Evolutionary conservation across 1,140 invertebrate genomes (phyloP).

Genomic region (Centruroides vittatus): DNA sequence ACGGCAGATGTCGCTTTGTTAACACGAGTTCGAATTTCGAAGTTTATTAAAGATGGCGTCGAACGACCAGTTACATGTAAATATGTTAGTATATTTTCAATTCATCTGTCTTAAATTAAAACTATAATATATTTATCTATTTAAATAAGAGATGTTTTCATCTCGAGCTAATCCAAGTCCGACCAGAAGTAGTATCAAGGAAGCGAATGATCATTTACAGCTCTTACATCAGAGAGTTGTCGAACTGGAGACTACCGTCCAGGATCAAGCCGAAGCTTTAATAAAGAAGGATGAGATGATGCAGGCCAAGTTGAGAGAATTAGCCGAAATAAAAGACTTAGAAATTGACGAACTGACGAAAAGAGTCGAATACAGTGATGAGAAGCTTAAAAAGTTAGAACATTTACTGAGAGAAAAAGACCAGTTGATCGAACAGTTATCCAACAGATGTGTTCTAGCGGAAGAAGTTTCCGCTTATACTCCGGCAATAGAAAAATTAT

Average conservation of each 20-base stretch:
- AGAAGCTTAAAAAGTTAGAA: slow-evolving; percentile 17
- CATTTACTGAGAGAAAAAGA: slow-evolving; percentile 17
- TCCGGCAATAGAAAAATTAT: slow-evolving; percentile 15
- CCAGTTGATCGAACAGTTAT: slow-evolving; percentile 12
- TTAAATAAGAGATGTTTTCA: slow-evolving; percentile 10
- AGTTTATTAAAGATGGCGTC: too few species aligned
- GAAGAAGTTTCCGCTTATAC: slow-evolving; percentile 17
- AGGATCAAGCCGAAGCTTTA: slow-evolving; percentile 15
- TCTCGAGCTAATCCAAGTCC: slow-evolving; percentile 17
- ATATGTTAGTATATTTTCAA: too few species aligned
- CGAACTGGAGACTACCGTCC: slow-evolving; percentile 17
- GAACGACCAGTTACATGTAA: too few species aligned
- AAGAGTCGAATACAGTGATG: slow-evolving; percentile 8
- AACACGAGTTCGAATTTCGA: too few species aligned
- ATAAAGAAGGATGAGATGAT: slow-evolving; percentile 19
- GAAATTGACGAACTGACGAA: slow-evolving; percentile 15
- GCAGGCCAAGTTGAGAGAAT: slow-evolving; percentile 12
- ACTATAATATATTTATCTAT: too few species aligned
- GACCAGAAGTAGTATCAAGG: slow-evolving; percentile 20
- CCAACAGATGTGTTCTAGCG: slow-evolving; percentile 7
- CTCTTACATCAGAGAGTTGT: slow-evolving; percentile 17
- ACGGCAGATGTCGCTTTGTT: too few species aligned
- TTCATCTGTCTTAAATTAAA: too few species aligned
- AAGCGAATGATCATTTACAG: slow-evolving; percentile 21
- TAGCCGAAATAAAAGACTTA: slow-evolving; percentile 15